Base-by-base conservation (phyloP, 2,797 vertebrate genomes). In the Fundulus diaphanus region DNA sequence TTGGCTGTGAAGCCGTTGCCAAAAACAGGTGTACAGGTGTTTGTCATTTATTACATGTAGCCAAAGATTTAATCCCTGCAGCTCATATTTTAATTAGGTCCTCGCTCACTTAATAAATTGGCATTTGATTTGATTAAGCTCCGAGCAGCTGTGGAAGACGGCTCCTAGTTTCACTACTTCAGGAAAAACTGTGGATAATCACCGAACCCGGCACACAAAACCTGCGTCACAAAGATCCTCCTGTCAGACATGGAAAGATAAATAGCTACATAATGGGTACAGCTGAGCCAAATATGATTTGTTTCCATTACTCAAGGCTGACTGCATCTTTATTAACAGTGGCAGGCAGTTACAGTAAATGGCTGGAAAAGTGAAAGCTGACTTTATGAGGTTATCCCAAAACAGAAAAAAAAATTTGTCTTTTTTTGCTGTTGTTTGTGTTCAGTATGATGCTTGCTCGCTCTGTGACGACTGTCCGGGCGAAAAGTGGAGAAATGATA, bases 21-120 rank as follows among this genome's bases (percentile, higher is more conserved):
- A 94, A 87, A 89, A 86, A 80, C 87, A 85, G 85, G 83, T 89
- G 90, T 92, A 92, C 94, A 95, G 94, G 93, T 95, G 94, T 95
- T 93, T 90, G 88, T 90, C 85, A 88, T 90, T 94, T 92, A 93
- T 94, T 92, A 91, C 80, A 91, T 93, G 90, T 89, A 85, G 87
- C 87, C 88, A 83, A 88, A 90, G 88, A 94, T 91, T 93, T 86
- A 91, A 94, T 94, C 94, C 90, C 79, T 76, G 86, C 73, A 81
- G 89, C 90, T 91, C 82, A 73, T 67, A 72, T 91, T 94, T 93
- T 94, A 94, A 95, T 95, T 94, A 92, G 88, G 93, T 91, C 89
- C 77, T 44, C 61, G 86, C 88, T 88, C 85, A 84, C 82, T 88
- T 92, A 93, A 95, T 95, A 92, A 94, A 94, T 93, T 94, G 90